Conservation (phyloP, 2,888 invertebrate genomes). For the Noctua comes region DNA sequence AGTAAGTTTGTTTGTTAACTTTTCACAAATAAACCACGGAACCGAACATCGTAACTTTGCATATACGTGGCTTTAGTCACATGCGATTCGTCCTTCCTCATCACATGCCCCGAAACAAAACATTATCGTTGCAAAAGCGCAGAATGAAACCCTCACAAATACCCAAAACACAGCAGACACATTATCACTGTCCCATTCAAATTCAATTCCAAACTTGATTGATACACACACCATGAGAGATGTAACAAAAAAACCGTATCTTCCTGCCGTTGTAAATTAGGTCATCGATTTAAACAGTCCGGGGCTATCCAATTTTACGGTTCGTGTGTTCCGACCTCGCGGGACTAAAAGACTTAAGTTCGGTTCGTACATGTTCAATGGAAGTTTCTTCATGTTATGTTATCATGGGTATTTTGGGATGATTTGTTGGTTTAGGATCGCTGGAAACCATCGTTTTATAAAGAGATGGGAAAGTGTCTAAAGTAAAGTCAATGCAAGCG, state of each 20-base stretch:
- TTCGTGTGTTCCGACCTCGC: slow-evolving; percentile 64
- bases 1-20: too few relatives aligned
- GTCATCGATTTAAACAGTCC: slow-evolving; percentile 76
- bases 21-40: too few relatives aligned
- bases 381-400: slow-evolving; percentile 27
- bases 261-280: slow-evolving; percentile 68
- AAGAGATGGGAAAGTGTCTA: too few relatives aligned
- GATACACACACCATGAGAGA: slow-evolving; percentile 25
- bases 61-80: too few relatives aligned
- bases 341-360: slow-evolving; percentile 62
- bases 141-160: background rate
- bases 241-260: slow-evolving; percentile 32
- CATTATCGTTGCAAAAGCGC: too few relatives aligned
- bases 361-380: slow-evolving; percentile 30
- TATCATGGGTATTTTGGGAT: slow-evolving; percentile 3
- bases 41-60: too few relatives aligned
- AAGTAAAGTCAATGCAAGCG: too few relatives aligned
- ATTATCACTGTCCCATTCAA: slow-evolving; percentile 17
- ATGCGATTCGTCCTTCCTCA: too few relatives aligned
- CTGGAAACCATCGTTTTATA: too few relatives aligned
- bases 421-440: background rate
- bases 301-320: slow-evolving; percentile 79
- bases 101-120: too few relatives aligned
- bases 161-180: background rate
- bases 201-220: slow-evolving; percentile 32